These are phyloP conservation scores for Neoniphon sammara DNA, from an alignment of 2,797 vertebrate genomes.

Conservation along the genomic window DNA sequence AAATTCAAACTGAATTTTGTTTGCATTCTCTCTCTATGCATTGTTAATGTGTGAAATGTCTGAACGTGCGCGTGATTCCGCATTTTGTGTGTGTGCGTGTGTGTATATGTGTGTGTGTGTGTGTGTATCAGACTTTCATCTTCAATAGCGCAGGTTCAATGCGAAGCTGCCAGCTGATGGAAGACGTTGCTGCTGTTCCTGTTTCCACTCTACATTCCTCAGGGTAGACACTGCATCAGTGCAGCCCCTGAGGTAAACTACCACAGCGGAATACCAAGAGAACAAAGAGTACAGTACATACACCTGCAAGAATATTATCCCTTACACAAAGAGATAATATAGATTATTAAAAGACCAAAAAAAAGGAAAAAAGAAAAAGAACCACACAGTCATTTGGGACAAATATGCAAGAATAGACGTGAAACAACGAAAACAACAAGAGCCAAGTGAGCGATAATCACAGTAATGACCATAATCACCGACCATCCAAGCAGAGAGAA, in stretches of 20 bases:
- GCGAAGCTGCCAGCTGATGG: conserved; percentile 62
- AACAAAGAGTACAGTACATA: conserved; percentile 37
- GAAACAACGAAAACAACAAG: conserved; percentile 41
- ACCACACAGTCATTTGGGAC: conserved; percentile 44
- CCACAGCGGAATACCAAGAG: conserved; percentile 38
- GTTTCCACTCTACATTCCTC: conserved; percentile 10
- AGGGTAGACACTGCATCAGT: conserved; percentile 39
- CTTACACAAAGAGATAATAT: conserved; percentile 14
- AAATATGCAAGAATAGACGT: conserved; percentile 1
- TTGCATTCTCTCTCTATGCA: conserved; percentile 52
- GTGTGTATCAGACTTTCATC: conserved; percentile 56
- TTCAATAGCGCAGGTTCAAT: conserved; percentile 57
- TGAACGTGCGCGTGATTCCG: conserved; percentile 29
- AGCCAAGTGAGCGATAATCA: conserved; percentile 71
- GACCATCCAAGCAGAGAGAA: conserved; percentile 64
- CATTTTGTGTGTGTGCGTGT: conserved; percentile 18
- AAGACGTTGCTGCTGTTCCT: conserved; percentile 20
- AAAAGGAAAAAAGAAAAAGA: background rate
- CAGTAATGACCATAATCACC: conserved; percentile 72
- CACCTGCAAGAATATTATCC: conserved; percentile 38
- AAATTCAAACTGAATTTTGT: conserved; percentile 68
- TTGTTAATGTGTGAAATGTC: conserved; percentile 56
- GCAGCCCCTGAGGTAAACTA: conserved; percentile 37
- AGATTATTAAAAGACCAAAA: background rate
- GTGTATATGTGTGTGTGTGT: conserved; percentile 3